Base-by-base conservation (phyloP, 1,140 invertebrate genomes). In the Drosophila arawakana region DNA sequence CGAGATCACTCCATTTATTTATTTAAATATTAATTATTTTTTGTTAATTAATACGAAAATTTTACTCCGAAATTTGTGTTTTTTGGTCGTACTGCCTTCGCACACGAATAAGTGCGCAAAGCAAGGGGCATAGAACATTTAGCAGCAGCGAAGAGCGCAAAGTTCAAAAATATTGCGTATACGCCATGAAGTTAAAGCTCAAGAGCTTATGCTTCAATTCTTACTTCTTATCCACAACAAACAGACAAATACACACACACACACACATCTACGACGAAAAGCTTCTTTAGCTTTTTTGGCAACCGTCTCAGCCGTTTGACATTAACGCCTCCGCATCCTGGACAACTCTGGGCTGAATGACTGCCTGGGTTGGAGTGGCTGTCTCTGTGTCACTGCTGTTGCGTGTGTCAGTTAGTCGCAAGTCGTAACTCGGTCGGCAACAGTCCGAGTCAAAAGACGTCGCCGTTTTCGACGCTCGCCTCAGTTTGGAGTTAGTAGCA, bases 361-460 rank as follows among this genome's bases (percentile, higher is more conserved):
- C 25, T 30, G 6, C 6, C 52, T n/a, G 43, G 41, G 65, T 69
- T 73, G 63, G 46, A 73, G 37, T 67, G 6, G 18, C 37, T 39
- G 50, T 35, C 49, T 59, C 44, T 44, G 41, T 15, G 41, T 15
- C 39, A 6, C 35, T 55, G 44, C 35, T 55, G 77, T 44, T 59
- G 37, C n/a, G 13, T 34, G 54, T 44, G 43, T 11, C 47, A 54
- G 52, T 61, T 41, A 47, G 30, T 30, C 25, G 25, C 25, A 30
- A 43, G 37, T 50, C 62, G 73, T 55, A 61, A 82, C 80, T 82
- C 81, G 81, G 72, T 83, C 81, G 76, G 70, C 80, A 83, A 79
- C 80, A 80, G 80, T 84, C 73, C 80, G 84, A 84, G 81, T 80
- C 77, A 68, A 74, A 83, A 82, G 80, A 83, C 81, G 80, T 81